phyloP scores from a whole-genome alignment of 2,113 vertebrate genomes.

The Apodemus sylvaticus region DNA sequence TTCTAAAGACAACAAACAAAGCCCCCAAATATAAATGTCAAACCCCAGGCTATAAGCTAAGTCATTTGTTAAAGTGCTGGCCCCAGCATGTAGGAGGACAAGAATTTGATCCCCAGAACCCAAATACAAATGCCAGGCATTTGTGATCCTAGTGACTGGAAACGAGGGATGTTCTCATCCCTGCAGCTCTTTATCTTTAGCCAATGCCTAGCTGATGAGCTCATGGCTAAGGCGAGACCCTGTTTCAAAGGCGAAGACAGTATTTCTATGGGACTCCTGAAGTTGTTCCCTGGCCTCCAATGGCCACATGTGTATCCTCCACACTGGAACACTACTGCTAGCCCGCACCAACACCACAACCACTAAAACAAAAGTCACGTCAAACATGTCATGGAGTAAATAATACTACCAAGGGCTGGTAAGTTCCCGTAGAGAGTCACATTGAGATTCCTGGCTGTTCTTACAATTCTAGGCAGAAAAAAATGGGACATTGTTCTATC shows the following conservation, averaged over 20 bases:
- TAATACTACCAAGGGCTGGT: background rate
- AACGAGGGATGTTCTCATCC: background rate
- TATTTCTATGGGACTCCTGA: background rate
- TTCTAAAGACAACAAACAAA: background rate
- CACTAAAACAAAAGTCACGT: background rate
- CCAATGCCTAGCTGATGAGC: too few relatives aligned
- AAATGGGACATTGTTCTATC: background rate
- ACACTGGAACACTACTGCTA: background rate
- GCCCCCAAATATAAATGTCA: background rate
- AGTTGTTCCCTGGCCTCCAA: background rate
- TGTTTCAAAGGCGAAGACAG: background rate
- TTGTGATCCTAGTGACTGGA: background rate
- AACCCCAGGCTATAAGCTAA: background rate
- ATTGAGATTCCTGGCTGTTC: background rate
- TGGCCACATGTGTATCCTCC: background rate
- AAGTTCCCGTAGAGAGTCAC: background rate
- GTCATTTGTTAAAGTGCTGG: background rate
- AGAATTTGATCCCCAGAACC: background rate
- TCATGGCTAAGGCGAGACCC: background rate
- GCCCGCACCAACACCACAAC: background rate
- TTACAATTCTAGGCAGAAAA: background rate
- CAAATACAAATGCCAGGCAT: background rate
- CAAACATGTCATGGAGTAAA: conserved; percentile 18
- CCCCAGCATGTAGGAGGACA: background rate
- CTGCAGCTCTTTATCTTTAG: background rate